Evolutionary conservation across 2,797 vertebrate genomes (phyloP).

Genomic region (Bucorvus abyssinicus): DNA sequence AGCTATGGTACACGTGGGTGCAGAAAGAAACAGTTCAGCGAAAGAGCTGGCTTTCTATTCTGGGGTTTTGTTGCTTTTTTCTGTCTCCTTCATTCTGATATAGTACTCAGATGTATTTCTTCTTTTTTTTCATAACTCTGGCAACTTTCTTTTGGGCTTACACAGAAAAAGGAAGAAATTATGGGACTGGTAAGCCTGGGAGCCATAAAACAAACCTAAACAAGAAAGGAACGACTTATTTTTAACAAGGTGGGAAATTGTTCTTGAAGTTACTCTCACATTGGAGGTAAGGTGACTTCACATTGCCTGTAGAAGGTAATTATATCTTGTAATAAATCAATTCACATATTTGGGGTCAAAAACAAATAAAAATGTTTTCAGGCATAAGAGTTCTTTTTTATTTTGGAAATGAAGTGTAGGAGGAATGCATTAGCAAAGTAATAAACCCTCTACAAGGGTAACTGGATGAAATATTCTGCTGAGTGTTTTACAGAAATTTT

Average conservation of each 20-base stretch:
- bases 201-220: not conserved
- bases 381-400: not conserved
- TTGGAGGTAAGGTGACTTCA: not conserved
- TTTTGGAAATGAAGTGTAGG: not conserved
- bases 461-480: not conserved
- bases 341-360: not conserved
- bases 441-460: not conserved
- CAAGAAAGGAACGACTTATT: not conserved
- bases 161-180: not conserved
- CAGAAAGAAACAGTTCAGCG: slow-evolving; percentile 8
- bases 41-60: slow-evolving; percentile 27
- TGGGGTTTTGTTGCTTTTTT: slow-evolving; percentile 1
- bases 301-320: not conserved
- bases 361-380: not conserved
- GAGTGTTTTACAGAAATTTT: not conserved
- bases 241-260: not conserved
- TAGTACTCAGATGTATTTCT: not conserved
- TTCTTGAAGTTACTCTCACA: not conserved
- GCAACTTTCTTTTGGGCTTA: not conserved
- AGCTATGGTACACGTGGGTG: slow-evolving; percentile 2
- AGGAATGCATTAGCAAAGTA: slow-evolving; percentile 39
- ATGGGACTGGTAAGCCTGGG: not conserved
- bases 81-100: not conserved
- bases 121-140: not conserved
- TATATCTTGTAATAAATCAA: not conserved